These are phyloP conservation scores for Pseudomyrmex gracilis DNA, from an alignment of 1,140 invertebrate species.

Conservation along the genomic window DNA sequence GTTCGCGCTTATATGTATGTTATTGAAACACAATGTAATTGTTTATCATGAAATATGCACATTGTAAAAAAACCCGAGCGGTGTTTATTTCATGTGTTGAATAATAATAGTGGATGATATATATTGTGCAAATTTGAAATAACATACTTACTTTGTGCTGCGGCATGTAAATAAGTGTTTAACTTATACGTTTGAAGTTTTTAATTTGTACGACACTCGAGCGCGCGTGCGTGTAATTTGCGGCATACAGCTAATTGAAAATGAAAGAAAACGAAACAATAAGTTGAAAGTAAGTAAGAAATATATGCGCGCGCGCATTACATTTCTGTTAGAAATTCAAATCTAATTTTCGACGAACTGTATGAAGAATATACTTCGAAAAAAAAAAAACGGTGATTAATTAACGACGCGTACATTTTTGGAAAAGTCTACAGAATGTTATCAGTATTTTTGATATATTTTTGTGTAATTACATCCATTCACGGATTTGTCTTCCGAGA, in stretches of 20 bases:
- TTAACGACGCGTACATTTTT: not conserved
- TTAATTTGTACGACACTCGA: not conserved
- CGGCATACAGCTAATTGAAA: not conserved
- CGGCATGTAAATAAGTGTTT: not conserved
- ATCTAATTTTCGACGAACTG: not conserved
- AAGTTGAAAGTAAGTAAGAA: not conserved
- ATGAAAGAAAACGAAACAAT: not conserved
- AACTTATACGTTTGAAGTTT: not conserved
- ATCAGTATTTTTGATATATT: not conserved
- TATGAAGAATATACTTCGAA: not conserved
- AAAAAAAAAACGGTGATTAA: too few relatives aligned
- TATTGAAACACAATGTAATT: not conserved
- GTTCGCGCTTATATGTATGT: not conserved
- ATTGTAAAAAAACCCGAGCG: not conserved
- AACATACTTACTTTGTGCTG: not conserved
- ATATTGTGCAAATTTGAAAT: slow-evolving; percentile 9
- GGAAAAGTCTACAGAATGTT: slow-evolving; percentile 13
- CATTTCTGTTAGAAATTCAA: not conserved
- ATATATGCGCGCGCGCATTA: not conserved
- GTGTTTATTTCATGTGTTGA: not conserved
- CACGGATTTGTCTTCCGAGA: slow-evolving; percentile 18
- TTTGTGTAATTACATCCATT: not conserved
- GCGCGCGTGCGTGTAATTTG: not conserved
- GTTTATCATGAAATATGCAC: not conserved
- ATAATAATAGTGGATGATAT: not conserved